Conservation (phyloP, 2,888 invertebrate genomes). For the Melolontha melolontha region DNA sequence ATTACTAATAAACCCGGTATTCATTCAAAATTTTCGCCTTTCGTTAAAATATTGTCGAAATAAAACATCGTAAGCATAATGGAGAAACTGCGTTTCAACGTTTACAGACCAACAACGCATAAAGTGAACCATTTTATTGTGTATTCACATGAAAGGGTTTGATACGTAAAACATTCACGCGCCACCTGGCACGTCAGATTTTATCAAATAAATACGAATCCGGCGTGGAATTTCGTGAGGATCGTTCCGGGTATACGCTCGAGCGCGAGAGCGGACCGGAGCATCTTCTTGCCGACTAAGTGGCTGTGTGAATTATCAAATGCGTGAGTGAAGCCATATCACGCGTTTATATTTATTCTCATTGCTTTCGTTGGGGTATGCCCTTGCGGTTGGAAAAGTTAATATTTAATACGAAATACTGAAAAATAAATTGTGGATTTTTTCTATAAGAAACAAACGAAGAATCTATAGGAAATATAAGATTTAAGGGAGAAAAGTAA, state of each 20-base stretch:
- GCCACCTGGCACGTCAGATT: slow-evolving; percentile 52
- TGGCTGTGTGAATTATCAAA: slow-evolving; percentile 36
- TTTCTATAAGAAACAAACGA: too few relatives aligned
- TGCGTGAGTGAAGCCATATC: slow-evolving; percentile 35
- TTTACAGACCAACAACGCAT: slow-evolving; percentile 7
- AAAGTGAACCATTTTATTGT: slow-evolving; percentile 52
- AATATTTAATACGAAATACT: too few relatives aligned
- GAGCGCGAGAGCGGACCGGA: slow-evolving; percentile 28
- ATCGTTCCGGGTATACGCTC: slow-evolving; percentile 31
- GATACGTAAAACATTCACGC: slow-evolving; percentile 55
- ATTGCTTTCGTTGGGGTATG: slow-evolving; percentile 2
- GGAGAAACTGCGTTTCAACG: too few relatives aligned
- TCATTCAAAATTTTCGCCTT: neutral
- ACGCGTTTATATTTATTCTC: slow-evolving; percentile 28
- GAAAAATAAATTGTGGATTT: too few relatives aligned
- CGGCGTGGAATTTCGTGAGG: slow-evolving; percentile 43
- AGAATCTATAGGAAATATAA: too few relatives aligned
- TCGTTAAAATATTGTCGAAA: slow-evolving; percentile 8
- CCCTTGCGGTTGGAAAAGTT: too few relatives aligned
- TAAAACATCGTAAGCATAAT: neutral
- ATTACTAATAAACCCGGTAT: too few relatives aligned
- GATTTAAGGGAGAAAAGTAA: too few relatives aligned
- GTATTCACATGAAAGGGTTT: slow-evolving; percentile 54
- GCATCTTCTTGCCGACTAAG: slow-evolving; percentile 32
- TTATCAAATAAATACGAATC: slow-evolving; percentile 50